Base-by-base conservation (phyloP, 1,140 invertebrate genomes). In the Onthophagus taurus region DNA sequence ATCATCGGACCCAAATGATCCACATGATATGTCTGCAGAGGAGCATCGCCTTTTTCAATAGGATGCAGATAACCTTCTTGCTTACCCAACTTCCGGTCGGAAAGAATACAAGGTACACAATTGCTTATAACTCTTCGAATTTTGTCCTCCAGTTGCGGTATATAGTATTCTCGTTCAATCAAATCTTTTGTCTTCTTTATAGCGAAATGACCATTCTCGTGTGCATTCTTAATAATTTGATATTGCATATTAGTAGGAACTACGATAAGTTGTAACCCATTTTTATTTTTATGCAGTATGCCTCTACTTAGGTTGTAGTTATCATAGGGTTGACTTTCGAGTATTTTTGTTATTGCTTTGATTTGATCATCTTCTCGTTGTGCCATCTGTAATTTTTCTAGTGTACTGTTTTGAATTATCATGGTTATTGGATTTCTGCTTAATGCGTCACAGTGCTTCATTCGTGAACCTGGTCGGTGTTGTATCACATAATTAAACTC, bases 1-100 rank as follows among this genome's bases (percentile, higher is more conserved):
- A 48, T 37, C 37, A 60, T 51, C 1, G 55, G 58, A n/a, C 53
- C 57, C 30, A 59, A 20, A 43, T 59, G 58, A 26, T 62, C 58
- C 0, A 57, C 2, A 31, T 61, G 59, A 18, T 53, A 37, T 0
- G 58, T 61, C 33, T 61, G 49, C 17, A 54, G 49, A 14, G 53
- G 58, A 30, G 43, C 26, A 3, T 44, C 51, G 30, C 47, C 47
- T 26, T 62, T 62, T 9, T 47, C 29, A 5, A 66, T 58, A 0
- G 58, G 54, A 37, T 54, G 45, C 26, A 49, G 2, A 44, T 50
- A 42, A 12, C 34, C 37, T 37, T 53, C 42, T 38, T 49, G 44
- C 5, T 53, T 53, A 12, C 57, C 58, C 1, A 53, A 52, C 13
- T 46, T 54, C 18, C 48, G 45, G 42, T 55, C 56, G 11, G n/a